Percentiles rank a stretch among this genome's conserved stretches.
These are phyloP conservation scores for Heliconius hewitsoni DNA, from an alignment of 1,140 invertebrate species.

Conservation along the genomic window DNA sequence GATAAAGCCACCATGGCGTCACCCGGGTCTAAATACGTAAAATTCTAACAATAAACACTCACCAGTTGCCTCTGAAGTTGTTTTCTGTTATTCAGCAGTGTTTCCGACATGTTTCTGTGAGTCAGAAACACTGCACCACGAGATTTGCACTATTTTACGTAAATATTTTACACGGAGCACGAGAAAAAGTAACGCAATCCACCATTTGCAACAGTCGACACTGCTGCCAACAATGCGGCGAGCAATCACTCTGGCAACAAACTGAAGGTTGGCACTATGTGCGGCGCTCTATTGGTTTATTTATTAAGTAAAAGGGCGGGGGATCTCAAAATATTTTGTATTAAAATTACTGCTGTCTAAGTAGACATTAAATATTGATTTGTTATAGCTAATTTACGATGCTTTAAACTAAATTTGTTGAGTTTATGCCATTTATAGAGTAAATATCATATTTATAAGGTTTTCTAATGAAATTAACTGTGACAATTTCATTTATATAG, in stretches of 20 bases:
- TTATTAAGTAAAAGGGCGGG: constrained; percentile 55
- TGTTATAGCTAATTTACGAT: not conserved
- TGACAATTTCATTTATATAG: not conserved
- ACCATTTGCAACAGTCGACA: constrained; percentile 80
- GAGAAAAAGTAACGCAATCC: constrained; percentile 81
- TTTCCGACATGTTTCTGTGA: constrained; percentile 80
- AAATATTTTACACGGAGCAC: constrained; percentile 81
- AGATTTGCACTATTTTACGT: constrained; percentile 81
- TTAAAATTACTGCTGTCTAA: not conserved
- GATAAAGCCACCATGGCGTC: constrained; percentile 83
- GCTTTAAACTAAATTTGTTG: not conserved
- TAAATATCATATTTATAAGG: not conserved
- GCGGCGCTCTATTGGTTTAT: constrained; percentile 69
- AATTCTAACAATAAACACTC: constrained; percentile 78
- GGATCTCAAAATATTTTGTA: constrained; percentile 53
- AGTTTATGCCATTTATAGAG: not conserved
- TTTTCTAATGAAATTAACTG: not conserved
- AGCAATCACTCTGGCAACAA: constrained; percentile 68
- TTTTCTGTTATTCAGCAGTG: constrained; percentile 80
- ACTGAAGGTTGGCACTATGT: constrained; percentile 62
- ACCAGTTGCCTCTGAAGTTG: constrained; percentile 80
- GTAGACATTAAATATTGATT: not conserved
- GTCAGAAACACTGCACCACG: constrained; percentile 77
- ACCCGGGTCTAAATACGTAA: constrained; percentile 80
- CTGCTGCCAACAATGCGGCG: constrained; percentile 72